Evolutionary conservation across 37 sponge, comb jelly and placozoan genomes (phyloP).

Genomic region (Mnemiopsis leidyi): DNA sequence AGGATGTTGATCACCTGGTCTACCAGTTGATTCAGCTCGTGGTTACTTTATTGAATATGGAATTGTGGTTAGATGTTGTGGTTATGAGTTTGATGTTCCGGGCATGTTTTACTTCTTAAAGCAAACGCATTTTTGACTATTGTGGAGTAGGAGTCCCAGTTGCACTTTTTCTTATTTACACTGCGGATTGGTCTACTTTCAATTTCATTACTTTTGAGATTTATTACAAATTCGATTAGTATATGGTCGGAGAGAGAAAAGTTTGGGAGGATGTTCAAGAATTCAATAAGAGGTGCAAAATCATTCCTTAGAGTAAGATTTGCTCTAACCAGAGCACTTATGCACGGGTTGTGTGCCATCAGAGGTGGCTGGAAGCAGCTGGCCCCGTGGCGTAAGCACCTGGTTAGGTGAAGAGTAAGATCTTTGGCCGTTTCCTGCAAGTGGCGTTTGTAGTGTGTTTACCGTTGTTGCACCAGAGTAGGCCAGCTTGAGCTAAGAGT

Average conservation of each 20-base stretch:
- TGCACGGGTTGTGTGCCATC: too few species aligned
- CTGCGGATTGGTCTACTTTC: background rate
- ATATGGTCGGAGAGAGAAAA: constrained; percentile 12
- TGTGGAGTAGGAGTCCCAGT: background rate
- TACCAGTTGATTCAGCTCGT: background rate
- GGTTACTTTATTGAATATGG: background rate
- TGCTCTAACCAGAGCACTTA: too few species aligned
- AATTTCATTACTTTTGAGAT: background rate
- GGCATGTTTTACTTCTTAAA: too few species aligned
- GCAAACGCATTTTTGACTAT: background rate
- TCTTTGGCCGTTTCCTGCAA: background rate
- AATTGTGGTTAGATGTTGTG: background rate
- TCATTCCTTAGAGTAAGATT: too few species aligned
- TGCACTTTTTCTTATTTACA: background rate
- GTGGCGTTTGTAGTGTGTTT: background rate
- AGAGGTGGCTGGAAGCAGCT: too few species aligned
- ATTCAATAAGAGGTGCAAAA: background rate
- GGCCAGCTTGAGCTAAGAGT: background rate
- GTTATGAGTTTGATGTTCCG: background rate
- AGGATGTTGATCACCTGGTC: background rate
- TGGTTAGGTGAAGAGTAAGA: too few species aligned
- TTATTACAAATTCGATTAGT: background rate
- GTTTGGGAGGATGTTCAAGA: background rate
- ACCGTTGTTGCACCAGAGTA: background rate
- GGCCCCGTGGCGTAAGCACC: too few species aligned